phyloP scores from a whole-genome alignment of 2,888 invertebrate species.

The Dasypolia templi region DNA sequence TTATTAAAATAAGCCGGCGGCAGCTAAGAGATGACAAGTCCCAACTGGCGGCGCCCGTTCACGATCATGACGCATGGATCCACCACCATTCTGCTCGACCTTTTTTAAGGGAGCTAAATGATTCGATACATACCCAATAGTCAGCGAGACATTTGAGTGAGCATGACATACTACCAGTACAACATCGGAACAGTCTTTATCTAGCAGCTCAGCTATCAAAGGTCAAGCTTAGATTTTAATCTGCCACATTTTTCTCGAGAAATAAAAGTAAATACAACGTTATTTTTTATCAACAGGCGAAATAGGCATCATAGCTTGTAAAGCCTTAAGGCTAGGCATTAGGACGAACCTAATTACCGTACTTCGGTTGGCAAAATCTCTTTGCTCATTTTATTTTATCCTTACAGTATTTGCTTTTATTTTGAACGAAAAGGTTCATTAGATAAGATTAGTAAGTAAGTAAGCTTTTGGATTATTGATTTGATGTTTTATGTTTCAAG shows the following conservation, averaged over 20 bases:
- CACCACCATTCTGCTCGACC: too few species aligned
- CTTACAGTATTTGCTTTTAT: slow-evolving; percentile 29
- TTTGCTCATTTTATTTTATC: slow-evolving; percentile 31
- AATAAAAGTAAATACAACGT: not conserved
- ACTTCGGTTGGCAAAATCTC: slow-evolving; percentile 22
- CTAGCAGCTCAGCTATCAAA: slow-evolving; percentile 15
- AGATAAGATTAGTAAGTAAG: slow-evolving; percentile 8
- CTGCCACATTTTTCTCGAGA: not conserved
- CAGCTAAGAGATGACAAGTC: too few species aligned
- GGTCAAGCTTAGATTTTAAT: not conserved
- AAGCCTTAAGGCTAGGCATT: slow-evolving; percentile 12
- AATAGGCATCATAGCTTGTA: slow-evolving; percentile 20
- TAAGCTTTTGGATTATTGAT: too few species aligned
- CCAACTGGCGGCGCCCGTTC: too few species aligned
- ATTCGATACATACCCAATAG: too few species aligned
- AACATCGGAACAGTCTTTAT: too few species aligned
- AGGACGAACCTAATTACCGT: slow-evolving; percentile 36
- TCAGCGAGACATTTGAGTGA: too few species aligned
- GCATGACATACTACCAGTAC: not conserved
- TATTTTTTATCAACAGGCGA: not conserved
- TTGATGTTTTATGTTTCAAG: not conserved
- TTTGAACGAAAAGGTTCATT: slow-evolving; percentile 23
- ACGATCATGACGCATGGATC: too few species aligned
- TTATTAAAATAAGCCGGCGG: too few species aligned
- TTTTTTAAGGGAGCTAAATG: too few species aligned